These are phyloP conservation scores for Ridgeia piscesae DNA, from an alignment of 1,140 invertebrate genomes.

Conservation along the genomic window DNA sequence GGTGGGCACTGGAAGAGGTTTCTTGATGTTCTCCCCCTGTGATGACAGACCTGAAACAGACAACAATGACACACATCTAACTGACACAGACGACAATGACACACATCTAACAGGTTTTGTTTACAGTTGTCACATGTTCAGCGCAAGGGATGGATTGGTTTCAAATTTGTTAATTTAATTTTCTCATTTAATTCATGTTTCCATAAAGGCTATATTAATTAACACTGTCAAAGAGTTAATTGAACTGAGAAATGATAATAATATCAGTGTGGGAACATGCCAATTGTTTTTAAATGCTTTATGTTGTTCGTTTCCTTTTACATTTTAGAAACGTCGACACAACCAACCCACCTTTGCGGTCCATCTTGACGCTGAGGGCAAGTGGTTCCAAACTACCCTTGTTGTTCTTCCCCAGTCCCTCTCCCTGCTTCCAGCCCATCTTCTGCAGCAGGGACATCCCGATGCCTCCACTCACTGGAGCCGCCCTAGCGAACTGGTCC, in stretches of 20 bases:
- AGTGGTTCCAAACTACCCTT: constrained; percentile 86
- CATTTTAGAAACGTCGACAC: background rate
- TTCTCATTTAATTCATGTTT: no score
- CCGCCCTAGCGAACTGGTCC: constrained; percentile 83
- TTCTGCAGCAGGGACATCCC: constrained; percentile 94
- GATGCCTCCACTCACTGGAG: constrained; percentile 87
- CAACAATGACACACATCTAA: background rate
- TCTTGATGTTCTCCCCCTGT: background rate
- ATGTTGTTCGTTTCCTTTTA: no score
- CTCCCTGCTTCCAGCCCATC: constrained; percentile 97
- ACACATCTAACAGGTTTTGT: background rate
- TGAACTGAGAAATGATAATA: no score
- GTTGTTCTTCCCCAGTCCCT: constrained; percentile 92
- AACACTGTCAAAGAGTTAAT: no score
- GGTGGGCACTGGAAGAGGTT: background rate
- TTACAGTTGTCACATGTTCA: background rate
- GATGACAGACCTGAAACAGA: background rate
- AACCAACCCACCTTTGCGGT: constrained; percentile 74
- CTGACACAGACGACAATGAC: background rate
- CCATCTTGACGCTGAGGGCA: constrained; percentile 87
- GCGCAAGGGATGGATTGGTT: no score
- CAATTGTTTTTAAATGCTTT: no score
- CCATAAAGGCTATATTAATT: no score
- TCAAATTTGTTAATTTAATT: no score
- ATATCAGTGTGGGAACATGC: no score